Base-by-base conservation (phyloP, 1,140 invertebrate species). In the Gryon sp. region DNA sequence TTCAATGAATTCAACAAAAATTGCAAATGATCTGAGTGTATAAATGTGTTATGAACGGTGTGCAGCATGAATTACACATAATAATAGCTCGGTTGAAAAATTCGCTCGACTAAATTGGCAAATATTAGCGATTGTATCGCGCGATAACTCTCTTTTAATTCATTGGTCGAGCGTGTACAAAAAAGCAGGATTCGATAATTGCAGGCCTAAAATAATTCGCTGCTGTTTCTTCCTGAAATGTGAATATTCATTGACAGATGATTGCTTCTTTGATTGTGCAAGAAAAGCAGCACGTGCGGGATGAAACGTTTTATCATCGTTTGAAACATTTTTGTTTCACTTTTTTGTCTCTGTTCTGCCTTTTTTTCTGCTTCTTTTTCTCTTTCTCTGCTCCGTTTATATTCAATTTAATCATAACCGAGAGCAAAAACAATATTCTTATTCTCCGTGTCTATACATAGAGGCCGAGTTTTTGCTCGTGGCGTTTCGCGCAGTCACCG, bases 361-460 rank as follows among this genome's bases (percentile, higher is more conserved):
- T n/a, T n/a, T n/a, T n/a, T n/a, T n/a, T n/a, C n/a, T n/a, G n/a
- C n/a, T n/a, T n/a, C n/a, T n/a, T n/a, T n/a, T n/a, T n/a, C n/a
- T n/a, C n/a, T n/a, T n/a, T n/a, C n/a, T 30, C 41, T 11, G 28
- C 11, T 50, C 28, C 8, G 8, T 26, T 9, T 14, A 34, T 53
- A 55, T 75, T 75, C 41, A 75, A 68, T 75, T 75, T 75, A 60
- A 68, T 75, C 72, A 62, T 75, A 68, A 75, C 62, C 46, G 32
- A 38, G 60, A 62, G 53, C 46, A 75, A 75, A 60, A 75, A 63
- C 70, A 57, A 26, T 43, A 52, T 62, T 62, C 62, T 68, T 68
- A 75, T 75, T 66, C 40, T 24, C 70, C n/a, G 50, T 20, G 41
- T 63, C 59, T 65, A 65, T 73, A 63, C 50, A 73, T 43, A 73